These are phyloP conservation scores for Galendromus occidentalis DNA, from an alignment of 1,140 invertebrate species.

Conservation along the genomic window DNA sequence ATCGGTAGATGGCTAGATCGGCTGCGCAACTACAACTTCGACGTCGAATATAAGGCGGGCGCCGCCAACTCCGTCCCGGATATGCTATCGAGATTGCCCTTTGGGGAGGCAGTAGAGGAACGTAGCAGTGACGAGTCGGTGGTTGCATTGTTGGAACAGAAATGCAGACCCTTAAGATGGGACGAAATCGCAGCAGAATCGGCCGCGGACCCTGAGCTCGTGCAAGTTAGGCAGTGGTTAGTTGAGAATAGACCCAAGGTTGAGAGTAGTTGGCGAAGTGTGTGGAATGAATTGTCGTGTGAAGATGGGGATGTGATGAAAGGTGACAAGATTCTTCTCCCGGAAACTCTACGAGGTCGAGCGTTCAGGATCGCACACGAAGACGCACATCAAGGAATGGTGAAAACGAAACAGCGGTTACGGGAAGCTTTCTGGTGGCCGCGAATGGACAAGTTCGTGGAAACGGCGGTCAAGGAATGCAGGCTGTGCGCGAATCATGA, in stretches of 20 bases:
- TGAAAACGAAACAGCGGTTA: too few relatives aligned
- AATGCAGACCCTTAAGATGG: background rate
- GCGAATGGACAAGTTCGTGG: too few relatives aligned
- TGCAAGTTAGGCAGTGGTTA: background rate
- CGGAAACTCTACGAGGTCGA: background rate
- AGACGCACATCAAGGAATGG: too few relatives aligned
- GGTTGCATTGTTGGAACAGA: background rate
- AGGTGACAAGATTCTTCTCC: background rate
- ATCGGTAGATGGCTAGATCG: background rate
- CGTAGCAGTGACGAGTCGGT: background rate
- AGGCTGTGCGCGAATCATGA: too few relatives aligned
- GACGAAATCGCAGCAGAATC: background rate
- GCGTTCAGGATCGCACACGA: background rate
- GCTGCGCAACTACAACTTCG: background rate
- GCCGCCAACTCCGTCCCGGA: background rate
- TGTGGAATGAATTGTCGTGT: background rate
- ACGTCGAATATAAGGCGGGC: background rate
- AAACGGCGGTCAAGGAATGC: too few relatives aligned
- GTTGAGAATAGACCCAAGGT: background rate
- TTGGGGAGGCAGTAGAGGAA: background rate
- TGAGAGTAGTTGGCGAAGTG: background rate
- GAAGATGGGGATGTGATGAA: background rate
- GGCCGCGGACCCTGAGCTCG: background rate
- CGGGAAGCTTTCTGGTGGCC: too few relatives aligned
- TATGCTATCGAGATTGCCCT: background rate